Evolutionary conservation across 2,797 vertebrate genomes (phyloP).

Genomic region (Sciurus carolinensis): DNA sequence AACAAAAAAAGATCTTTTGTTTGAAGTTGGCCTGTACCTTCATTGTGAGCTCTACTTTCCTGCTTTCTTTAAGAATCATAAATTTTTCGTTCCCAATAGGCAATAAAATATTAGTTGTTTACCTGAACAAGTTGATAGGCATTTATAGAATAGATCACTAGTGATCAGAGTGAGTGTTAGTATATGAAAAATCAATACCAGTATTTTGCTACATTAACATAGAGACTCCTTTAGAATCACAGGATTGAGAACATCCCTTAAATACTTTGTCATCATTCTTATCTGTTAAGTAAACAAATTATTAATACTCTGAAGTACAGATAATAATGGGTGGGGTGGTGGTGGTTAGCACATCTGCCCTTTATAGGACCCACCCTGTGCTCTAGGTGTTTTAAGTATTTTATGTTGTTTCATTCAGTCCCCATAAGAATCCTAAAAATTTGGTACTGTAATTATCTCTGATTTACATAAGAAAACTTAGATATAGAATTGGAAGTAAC

Average conservation of each 20-base stretch:
- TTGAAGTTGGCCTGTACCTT: slow-evolving; percentile 19
- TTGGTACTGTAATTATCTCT: not conserved
- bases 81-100: not conserved
- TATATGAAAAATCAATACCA: not conserved
- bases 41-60: slow-evolving; percentile 11
- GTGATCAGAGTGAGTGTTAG: not conserved
- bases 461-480: not conserved
- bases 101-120: not conserved
- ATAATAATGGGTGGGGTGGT: not conserved
- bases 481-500: not conserved
- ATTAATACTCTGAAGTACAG: not conserved
- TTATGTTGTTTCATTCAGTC: not conserved
- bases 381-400: not conserved
- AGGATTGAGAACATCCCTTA: not conserved
- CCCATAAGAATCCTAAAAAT: not conserved
- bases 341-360: not conserved
- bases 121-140: not conserved
- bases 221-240: not conserved
- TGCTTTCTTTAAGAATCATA: not conserved
- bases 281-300: not conserved
- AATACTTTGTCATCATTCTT: not conserved
- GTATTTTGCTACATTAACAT: not conserved
- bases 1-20: not conserved
- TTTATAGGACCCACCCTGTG: not conserved
- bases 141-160: not conserved